Conservation (phyloP, 2,888 invertebrate genomes). For the Anarsia innoxiella region DNA sequence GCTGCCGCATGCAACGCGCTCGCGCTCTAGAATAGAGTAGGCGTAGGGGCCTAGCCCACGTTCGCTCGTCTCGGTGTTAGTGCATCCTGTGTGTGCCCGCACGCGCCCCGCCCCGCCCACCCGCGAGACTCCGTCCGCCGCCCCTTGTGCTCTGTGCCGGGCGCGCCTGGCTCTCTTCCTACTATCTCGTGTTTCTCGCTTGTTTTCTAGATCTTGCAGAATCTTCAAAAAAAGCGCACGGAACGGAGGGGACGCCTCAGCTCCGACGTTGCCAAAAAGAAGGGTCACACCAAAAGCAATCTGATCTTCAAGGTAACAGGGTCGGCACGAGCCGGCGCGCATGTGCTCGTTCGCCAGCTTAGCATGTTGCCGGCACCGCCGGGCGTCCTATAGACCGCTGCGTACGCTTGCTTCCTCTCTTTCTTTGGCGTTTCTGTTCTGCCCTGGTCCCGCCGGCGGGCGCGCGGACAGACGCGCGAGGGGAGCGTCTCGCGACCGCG, state of each 20-base stretch:
- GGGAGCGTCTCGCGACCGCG: constrained; percentile 49
- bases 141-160: constrained; percentile 51
- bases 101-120: constrained; percentile 32
- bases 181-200: constrained; percentile 92
- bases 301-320: constrained; percentile 98
- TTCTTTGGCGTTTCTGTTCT: constrained; percentile 63
- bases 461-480: constrained; percentile 47
- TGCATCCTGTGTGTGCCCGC: constrained; percentile 60
- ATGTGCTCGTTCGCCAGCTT: constrained; percentile 75
- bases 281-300: constrained; percentile 97
- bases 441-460: constrained; percentile 55
- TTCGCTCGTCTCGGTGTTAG: constrained; percentile 57
- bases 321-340: constrained; percentile 74
- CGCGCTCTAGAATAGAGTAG: constrained; percentile 27
- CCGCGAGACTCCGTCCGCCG: constrained; percentile 49
- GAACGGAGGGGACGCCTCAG: constrained; percentile 97
- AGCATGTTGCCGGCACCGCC: constrained; percentile 68
- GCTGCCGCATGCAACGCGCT: constrained; percentile 53
- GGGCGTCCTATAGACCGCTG: constrained; percentile 67
- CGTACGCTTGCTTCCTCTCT: constrained; percentile 71
- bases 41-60: constrained; percentile 65
- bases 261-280: constrained; percentile 94
- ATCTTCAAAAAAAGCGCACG: constrained; percentile 99
- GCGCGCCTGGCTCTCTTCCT: constrained; percentile 78
- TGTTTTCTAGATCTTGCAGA: constrained; percentile 98